Base-by-base conservation (phyloP, 2,888 invertebrate species). In the Cerastis leucographa region DNA sequence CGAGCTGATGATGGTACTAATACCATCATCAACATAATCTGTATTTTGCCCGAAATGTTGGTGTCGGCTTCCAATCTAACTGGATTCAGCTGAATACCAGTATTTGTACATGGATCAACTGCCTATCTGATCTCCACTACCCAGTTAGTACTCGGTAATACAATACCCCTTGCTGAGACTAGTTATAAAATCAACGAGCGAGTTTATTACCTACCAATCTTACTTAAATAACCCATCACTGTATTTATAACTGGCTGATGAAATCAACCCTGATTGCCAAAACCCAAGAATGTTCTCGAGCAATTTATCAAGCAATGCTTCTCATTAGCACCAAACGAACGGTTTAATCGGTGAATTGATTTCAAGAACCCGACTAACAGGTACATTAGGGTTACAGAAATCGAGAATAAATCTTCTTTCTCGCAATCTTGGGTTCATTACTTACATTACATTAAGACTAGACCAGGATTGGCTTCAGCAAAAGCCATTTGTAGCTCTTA, bases 341-440 rank as follows among this genome's bases (percentile, higher is more conserved):
- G 69, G 62, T 79, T 78, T 66, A 87, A 85, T 87, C 69, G 72
- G 66, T 69, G 78, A 83, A 83, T 85, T 85, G 86, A 85, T 87
- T 87, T 79, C 71, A 76, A 85, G 77, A 67, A 62, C 66, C 67
- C 70, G 64, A 68, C 78, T 80, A 83, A 83, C 74, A 78, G 85
- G 66, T 74, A 78, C 72, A 49, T 69, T 74, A 72, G 42, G 65
- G 49, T 72, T 40, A 72, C 62, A 67, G 70, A 74, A 83, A 62
- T 70, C 68, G 77, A 44, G 69, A 61, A 83, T 85, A 87, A 87
- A 86, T 87, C 85, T 78, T 65, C 56, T 75, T 73, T 54, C 61
- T 29, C 79, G 62, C 66, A 65, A 68, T 65, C 64, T 71, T 29
- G 61, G 64, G 49, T 75, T 80, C 74, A 80, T 85, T 85, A 86